phyloP scores from a whole-genome alignment of 2,888 invertebrate genomes.

The Pollenia angustigena region DNA sequence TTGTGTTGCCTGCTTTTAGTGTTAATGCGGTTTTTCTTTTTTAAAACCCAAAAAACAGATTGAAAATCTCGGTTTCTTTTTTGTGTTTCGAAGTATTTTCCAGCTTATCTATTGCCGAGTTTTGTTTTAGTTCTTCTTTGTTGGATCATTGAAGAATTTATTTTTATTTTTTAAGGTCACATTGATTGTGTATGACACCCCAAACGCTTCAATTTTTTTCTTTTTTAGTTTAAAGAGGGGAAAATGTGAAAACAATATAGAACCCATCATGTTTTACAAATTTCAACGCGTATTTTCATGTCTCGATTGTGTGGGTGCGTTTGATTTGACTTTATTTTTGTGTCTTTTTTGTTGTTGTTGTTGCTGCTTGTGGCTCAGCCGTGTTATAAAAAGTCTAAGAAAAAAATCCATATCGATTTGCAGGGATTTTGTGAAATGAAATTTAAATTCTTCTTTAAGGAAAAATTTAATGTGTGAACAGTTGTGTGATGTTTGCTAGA shows the following conservation, averaged over 20 bases:
- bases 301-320: slow-evolving; percentile 72
- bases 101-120: slow-evolving; percentile 29
- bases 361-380: slow-evolving; percentile 48
- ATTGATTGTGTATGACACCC: slow-evolving; percentile 44
- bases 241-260: slow-evolving; percentile 50
- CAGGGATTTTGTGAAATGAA: slow-evolving; percentile 58
- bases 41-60: slow-evolving; percentile 30
- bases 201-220: slow-evolving; percentile 25
- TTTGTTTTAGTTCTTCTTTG: slow-evolving; percentile 10
- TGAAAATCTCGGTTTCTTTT: slow-evolving; percentile 42
- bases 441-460: slow-evolving; percentile 51
- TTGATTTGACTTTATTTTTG: slow-evolving; percentile 52
- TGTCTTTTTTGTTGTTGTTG: slow-evolving; percentile 22
- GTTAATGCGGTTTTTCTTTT: slow-evolving; percentile 22
- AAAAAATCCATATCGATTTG: slow-evolving; percentile 72
- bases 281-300: slow-evolving; percentile 71
- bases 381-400: slow-evolving; percentile 50
- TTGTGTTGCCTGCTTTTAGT: slow-evolving; percentile 62
- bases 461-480: slow-evolving; percentile 61
- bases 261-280: slow-evolving; percentile 72
- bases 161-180: slow-evolving; percentile 61
- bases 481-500: slow-evolving; percentile 14
- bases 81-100: slow-evolving; percentile 10
- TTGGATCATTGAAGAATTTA: slow-evolving; percentile 47
- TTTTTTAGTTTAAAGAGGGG: slow-evolving; percentile 60